These are phyloP conservation scores for Astur gentilis DNA, from an alignment of 2,113 vertebrate species.

Conservation along the genomic window DNA sequence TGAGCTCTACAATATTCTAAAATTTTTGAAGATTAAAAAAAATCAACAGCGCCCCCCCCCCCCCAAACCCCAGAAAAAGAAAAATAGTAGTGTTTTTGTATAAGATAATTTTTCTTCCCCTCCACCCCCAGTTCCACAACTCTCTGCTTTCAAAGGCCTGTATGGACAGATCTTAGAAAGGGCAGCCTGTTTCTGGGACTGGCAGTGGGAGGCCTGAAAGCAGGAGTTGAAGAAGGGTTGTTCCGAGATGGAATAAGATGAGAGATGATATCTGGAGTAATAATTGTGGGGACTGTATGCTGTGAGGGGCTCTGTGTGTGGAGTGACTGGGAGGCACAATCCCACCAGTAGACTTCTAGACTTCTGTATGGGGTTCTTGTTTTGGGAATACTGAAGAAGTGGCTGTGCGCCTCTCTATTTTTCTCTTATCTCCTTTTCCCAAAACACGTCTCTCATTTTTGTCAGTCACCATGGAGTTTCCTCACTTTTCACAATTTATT, in stretches of 20 bases:
- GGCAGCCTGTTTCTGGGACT: neutral
- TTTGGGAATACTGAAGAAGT: neutral
- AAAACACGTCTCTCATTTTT: neutral
- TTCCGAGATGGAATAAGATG: too few species aligned
- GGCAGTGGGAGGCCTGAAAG: neutral
- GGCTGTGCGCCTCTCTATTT: neutral
- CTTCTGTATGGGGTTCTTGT: neutral
- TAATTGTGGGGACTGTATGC: too few species aligned
- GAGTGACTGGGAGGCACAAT: neutral
- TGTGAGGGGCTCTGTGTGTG: neutral
- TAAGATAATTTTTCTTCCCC: neutral
- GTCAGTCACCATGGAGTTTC: neutral
- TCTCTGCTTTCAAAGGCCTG: neutral
- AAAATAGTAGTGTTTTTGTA: neutral
- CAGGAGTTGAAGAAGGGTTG: neutral
- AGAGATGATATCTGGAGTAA: neutral
- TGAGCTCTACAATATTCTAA: neutral
- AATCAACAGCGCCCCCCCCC: neutral
- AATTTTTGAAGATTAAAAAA: neutral
- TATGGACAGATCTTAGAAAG: neutral
- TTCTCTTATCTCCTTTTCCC: neutral
- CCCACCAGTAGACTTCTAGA: neutral
- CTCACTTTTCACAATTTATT: neutral
- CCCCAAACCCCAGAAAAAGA: neutral
- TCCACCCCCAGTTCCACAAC: fast-evolving